Percentiles rank a stretch among this genome's conserved stretches.
These are phyloP conservation scores for Leguminivora glycinivorella DNA, from an alignment of 1,140 invertebrate genomes.

Conservation along the genomic window DNA sequence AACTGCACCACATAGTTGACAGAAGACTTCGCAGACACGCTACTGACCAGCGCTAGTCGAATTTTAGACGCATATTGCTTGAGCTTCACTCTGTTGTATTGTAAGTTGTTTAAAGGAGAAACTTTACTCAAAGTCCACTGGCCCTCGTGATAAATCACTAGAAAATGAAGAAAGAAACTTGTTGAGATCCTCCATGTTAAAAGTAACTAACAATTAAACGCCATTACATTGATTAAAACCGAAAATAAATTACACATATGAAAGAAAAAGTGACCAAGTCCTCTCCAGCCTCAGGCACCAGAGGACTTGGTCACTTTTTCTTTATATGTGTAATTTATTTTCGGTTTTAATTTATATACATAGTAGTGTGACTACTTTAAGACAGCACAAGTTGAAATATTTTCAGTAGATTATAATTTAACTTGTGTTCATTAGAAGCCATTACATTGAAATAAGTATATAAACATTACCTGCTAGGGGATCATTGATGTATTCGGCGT, in stretches of 20 bases:
- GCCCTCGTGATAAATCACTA: constrained; percentile 71
- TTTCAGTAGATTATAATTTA: no score
- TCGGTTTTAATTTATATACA: no score
- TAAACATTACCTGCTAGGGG: constrained; percentile 50
- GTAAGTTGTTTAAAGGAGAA: constrained; percentile 66
- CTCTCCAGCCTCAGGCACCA: no score
- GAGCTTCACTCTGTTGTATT: constrained; percentile 61
- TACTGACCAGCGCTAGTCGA: constrained; percentile 59
- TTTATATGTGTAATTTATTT: no score
- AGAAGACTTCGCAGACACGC: constrained; percentile 45
- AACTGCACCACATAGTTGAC: constrained; percentile 57
- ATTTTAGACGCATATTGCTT: constrained; percentile 73
- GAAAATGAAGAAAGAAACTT: constrained; percentile 37
- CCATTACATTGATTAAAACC: no score
- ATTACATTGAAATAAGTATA: background rate
- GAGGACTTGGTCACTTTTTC: no score
- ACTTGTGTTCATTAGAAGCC: background rate
- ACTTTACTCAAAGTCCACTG: constrained; percentile 64
- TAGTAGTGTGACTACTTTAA: no score
- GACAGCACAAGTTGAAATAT: no score
- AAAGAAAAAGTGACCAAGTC: no score
- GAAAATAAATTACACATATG: no score
- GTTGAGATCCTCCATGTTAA: no score
- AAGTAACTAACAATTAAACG: no score
- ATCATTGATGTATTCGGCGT: constrained; percentile 38